Evolutionary conservation across 2,888 invertebrate genomes (phyloP), one percentile per base, ranked within the genome.

Genomic region (Nebria salina): DNA sequence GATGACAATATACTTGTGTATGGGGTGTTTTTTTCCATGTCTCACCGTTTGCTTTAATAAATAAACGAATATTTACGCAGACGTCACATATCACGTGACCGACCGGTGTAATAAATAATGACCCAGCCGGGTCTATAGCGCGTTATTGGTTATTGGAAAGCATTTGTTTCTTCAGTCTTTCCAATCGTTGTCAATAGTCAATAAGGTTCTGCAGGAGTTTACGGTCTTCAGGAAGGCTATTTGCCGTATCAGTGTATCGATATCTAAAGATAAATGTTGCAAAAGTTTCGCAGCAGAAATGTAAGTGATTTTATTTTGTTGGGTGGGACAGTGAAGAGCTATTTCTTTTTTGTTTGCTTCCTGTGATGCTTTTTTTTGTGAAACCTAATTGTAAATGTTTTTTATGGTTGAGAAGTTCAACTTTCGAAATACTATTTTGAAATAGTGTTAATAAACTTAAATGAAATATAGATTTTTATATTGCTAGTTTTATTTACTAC

Each of bases 31-130:
- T 54, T 54, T 54, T 54, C 13, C 13, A 7, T 54, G 4, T 54
- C 54, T 11, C 8, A 13, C 13, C 8, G 7, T 54, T 54, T 13
- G 26, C 43, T 73, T 68, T 66, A 75, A 79, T 79, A 79, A 79
- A 74, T 68, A 79, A 79, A 75, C 73, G 66, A 25, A 77, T 43
- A 41, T 73, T 15, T 43, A 54, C 54, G 54, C 54, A 8, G 25
- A 64, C 75, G 74, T 75, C 79, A 79, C 42, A 75, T 20, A 26
- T 70, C 79, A 75, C 75, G 79, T 74, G 79, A 79, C 43, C 26
- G 75, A 3, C 34, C 65, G 79, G 73, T 74, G 79, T 74, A 74
- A 78, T 78, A 78, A 78, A 78, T 78, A 78, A 79, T 79, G 79
- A 74, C 42, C 73, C 43, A 68, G 43, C 54, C 13, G 13, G 13